Conservation (phyloP, 2,113 vertebrate species). For the Sceloporus undulatus region DNA sequence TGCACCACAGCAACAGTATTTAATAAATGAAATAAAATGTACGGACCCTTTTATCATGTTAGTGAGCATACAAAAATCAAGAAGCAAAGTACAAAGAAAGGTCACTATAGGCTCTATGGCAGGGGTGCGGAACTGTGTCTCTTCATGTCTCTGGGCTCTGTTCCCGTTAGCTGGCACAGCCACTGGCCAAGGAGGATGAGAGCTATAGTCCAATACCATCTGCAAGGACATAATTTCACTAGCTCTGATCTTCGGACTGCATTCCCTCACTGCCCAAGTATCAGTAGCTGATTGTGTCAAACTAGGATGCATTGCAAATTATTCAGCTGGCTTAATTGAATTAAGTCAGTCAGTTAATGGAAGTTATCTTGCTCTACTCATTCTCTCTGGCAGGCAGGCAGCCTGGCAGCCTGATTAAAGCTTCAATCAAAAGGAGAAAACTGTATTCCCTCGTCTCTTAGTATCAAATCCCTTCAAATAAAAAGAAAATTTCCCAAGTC, state of each 20-base stretch:
- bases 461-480: constrained; percentile 13
- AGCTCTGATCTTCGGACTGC: neutral
- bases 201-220: neutral
- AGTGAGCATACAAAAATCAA: neutral
- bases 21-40: neutral
- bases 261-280: neutral
- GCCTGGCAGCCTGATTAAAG: neutral
- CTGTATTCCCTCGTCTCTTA: neutral
- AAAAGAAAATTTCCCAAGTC: neutral
- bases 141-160: neutral
- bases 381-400: neutral
- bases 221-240: neutral
- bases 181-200: neutral
- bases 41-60: neutral
- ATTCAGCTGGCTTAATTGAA: constrained; percentile 10
- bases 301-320: neutral
- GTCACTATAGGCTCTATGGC: neutral
- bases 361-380: constrained; percentile 1
- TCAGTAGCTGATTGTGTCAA: neutral
- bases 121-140: neutral
- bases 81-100: neutral
- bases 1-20: neutral
- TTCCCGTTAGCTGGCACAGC: neutral
- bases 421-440: neutral
- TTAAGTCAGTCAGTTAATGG: constrained; percentile 10